phyloP scores from a whole-genome alignment of 2,797 vertebrate genomes.

The Rhinatrema bivittatum region DNA sequence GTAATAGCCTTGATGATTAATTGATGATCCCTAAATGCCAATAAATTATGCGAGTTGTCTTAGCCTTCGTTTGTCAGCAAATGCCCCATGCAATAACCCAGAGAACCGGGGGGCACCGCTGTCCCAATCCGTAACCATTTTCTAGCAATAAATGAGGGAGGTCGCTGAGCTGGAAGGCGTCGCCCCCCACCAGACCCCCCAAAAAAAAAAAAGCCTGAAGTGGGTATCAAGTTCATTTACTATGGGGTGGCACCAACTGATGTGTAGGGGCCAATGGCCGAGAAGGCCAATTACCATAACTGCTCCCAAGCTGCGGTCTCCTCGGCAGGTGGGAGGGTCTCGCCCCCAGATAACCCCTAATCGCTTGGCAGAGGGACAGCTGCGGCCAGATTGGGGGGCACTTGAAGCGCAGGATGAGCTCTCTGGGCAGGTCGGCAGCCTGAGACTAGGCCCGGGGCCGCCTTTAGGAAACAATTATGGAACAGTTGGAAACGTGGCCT shows the following conservation, averaged over 20 bases:
- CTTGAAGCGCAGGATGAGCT: no score
- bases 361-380: no score
- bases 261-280: conserved; percentile 59
- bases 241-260: conserved; percentile 63
- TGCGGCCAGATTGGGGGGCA: no score
- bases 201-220: conserved; percentile 12
- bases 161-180: no score
- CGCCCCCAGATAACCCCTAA: neutral
- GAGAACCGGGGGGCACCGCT: no score
- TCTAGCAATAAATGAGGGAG: no score
- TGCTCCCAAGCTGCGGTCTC: conserved; percentile 10
- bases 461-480: no score
- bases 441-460: no score
- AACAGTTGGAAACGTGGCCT: no score
- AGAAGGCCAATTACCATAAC: conserved; percentile 32
- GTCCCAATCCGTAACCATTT: no score
- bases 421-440: no score
- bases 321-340: neutral
- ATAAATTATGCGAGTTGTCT: neutral
- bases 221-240: conserved; percentile 82
- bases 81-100: neutral
- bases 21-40: neutral
- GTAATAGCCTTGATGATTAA: no score
- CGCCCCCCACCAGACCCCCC: neutral
- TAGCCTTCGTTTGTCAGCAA: neutral